A percentile compares a stretch with the other conserved stretches of the same genome.
Evolutionary conservation across 2,797 vertebrate genomes (phyloP).

Genomic region (Siniperca obscura): DNA sequence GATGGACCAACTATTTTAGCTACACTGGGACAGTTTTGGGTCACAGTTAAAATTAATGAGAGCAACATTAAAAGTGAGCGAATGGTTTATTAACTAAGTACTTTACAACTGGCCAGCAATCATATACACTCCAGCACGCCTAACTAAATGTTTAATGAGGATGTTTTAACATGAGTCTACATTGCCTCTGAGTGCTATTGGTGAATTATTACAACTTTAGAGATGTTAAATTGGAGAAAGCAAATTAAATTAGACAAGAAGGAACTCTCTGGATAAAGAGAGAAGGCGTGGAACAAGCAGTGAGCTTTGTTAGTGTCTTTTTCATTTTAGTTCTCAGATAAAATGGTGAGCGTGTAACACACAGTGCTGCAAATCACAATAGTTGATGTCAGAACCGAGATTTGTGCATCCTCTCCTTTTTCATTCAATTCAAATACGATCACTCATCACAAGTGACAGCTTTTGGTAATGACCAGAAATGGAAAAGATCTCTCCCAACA

Average conservation of each 20-base stretch:
- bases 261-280: slow-evolving; percentile 11
- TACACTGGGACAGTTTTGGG: slow-evolving; percentile 27
- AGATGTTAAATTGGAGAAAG: slow-evolving; percentile 28
- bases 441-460: not conserved
- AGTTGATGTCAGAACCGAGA: not conserved
- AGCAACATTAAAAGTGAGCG: slow-evolving; percentile 33
- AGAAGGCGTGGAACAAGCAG: slow-evolving; percentile 3
- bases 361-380: not conserved
- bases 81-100: slow-evolving; percentile 42
- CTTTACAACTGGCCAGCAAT: slow-evolving; percentile 42
- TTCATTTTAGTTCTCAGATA: slow-evolving; percentile 13
- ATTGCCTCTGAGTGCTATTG: slow-evolving; percentile 1
- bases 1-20: slow-evolving; percentile 18
- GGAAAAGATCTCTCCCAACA: slow-evolving; percentile 23
- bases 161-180: slow-evolving; percentile 22
- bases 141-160: slow-evolving; percentile 42
- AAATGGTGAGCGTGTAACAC: slow-evolving; percentile 27
- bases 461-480: not conserved
- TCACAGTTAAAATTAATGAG: slow-evolving; percentile 42
- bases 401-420: not conserved
- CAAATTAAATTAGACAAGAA: slow-evolving; percentile 43
- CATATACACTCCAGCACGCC: not conserved
- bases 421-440: too few relatives aligned
- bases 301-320: slow-evolving; percentile 5
- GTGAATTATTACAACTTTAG: slow-evolving; percentile 45